Evolutionary conservation across 2,888 invertebrate genomes (phyloP), one percentile per base, ranked within the genome.

Genomic region (Calameuta pallipes): DNA sequence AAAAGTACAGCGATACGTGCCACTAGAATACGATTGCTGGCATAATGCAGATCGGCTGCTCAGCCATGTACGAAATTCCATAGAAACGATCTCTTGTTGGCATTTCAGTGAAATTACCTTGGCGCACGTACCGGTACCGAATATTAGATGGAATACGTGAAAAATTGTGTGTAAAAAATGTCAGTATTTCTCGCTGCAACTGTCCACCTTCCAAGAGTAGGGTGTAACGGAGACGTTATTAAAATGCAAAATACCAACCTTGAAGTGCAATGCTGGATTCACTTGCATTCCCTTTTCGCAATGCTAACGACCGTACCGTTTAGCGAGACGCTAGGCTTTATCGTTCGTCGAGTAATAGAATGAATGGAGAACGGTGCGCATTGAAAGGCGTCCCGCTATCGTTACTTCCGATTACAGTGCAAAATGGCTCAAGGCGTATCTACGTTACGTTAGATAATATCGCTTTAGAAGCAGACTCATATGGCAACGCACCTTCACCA

Each of bases 401-500:
- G 56, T 56, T 56, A 56, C 56, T 56, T 56, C 56, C 56, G 56
- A 56, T 56, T 56, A 56, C 56, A 56, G 23, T 56, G 56, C 56
- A 23, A 56, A 56, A 56, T 56, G 23, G 56, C 56, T 56, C 23
- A 56, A 56, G 56, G 56, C 56, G 56, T 23, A 56, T 56, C 56
- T 56, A 56, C 23, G 9, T 56, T 56, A 23, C 56, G 23, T 23
- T 9, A 56, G 23, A 23, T 56, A 56, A 56, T 56, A 56, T 56
- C 56, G 56, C 23, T 56, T 56, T 23, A 56, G 56, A 56, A 23
- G 56, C 56, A 56, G 56, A 56, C 23, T 56, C 56, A 23, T 56
- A 56, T 73, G 31, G 33, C 31, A 76, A 91, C 91, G 89, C 89
- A 92, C 92, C 92, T 93, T 90, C 89, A 76, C 90, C 92, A 90